phyloP scores from a whole-genome alignment of 2,113 vertebrate species.

The Hucho hucho region DNA sequence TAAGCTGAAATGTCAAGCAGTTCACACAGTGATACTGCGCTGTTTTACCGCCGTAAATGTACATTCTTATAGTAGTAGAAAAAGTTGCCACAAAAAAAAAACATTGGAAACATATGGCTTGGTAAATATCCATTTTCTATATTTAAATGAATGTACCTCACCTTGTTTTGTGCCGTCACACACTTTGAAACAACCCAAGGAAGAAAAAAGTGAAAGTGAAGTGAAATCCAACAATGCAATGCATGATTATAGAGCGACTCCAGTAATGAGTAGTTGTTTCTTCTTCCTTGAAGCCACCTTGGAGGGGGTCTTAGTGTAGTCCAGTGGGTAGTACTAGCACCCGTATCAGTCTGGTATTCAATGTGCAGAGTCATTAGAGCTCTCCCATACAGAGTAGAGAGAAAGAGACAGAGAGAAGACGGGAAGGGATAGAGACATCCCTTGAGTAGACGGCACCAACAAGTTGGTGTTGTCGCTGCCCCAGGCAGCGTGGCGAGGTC shows the following conservation, averaged over 20 bases:
- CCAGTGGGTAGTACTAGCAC: not conserved
- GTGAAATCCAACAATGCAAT: constrained; percentile 35
- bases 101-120: constrained; percentile 75
- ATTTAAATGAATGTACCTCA: constrained; percentile 66
- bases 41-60: constrained; percentile 44
- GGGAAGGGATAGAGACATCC: not conserved
- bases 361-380: no score
- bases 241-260: constrained; percentile 52
- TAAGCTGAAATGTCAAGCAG: constrained; percentile 61
- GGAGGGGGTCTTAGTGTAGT: not conserved
- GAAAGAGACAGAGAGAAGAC: not conserved
- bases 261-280: constrained; percentile 45
- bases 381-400: not conserved
- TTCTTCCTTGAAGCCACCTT: constrained; percentile 9
- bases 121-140: constrained; percentile 70
- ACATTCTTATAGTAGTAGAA: constrained; percentile 68
- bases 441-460: constrained; percentile 41
- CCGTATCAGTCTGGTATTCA: not conserved
- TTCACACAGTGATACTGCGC: constrained; percentile 15
- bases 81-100: constrained; percentile 43
- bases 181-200: not conserved
- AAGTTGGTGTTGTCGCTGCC: constrained; percentile 24
- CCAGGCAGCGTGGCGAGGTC: not conserved
- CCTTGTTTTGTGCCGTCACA: constrained; percentile 25
- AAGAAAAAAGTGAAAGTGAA: constrained; percentile 10